A percentile compares a stretch with the other conserved stretches of the same genome.
These are phyloP conservation scores for Dorcus parallelipipedus DNA, from an alignment of 2,888 invertebrate genomes.

Conservation along the genomic window DNA sequence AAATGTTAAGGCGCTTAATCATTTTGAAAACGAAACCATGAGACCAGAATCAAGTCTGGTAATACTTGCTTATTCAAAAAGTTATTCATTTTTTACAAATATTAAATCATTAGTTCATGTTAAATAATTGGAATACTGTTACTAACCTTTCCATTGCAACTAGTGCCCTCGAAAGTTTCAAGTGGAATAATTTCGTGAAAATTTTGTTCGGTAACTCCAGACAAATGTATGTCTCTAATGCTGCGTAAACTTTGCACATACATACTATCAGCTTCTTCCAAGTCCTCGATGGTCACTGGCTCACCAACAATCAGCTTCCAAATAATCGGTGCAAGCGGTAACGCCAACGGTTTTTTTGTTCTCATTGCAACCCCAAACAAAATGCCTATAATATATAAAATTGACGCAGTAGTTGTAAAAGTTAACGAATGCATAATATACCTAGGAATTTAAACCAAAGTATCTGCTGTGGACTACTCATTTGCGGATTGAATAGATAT, in stretches of 20 bases:
- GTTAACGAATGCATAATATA: constrained; percentile 27
- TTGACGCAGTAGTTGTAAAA: background rate
- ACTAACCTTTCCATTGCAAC: constrained; percentile 54
- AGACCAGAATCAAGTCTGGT: too few relatives aligned
- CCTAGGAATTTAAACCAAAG: constrained; percentile 61
- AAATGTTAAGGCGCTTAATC: too few relatives aligned
- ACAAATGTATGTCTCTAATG: constrained; percentile 58
- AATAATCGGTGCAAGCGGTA: constrained; percentile 59
- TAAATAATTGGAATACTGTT: too few relatives aligned
- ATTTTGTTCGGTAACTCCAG: constrained; percentile 56
- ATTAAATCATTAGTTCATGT: too few relatives aligned
- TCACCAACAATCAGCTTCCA: constrained; percentile 63
- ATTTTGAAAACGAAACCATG: too few relatives aligned
- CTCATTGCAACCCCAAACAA: constrained; percentile 63
- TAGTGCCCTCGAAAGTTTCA: constrained; percentile 61
- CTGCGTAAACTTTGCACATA: constrained; percentile 59
- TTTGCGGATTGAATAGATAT: constrained; percentile 58
- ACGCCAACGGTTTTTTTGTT: constrained; percentile 63
- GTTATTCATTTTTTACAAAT: too few relatives aligned
- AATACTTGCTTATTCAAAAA: too few relatives aligned
- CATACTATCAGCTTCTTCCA: constrained; percentile 60
- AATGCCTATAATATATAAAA: constrained; percentile 46
- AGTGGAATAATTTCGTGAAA: constrained; percentile 63
- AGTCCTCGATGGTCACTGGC: constrained; percentile 56
- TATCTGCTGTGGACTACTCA: constrained; percentile 54